A percentile compares a stretch with the other conserved stretches of the same genome.
These are phyloP conservation scores for Pangasius larnaudii DNA, from an alignment of 2,797 vertebrate species.

Conservation along the genomic window DNA sequence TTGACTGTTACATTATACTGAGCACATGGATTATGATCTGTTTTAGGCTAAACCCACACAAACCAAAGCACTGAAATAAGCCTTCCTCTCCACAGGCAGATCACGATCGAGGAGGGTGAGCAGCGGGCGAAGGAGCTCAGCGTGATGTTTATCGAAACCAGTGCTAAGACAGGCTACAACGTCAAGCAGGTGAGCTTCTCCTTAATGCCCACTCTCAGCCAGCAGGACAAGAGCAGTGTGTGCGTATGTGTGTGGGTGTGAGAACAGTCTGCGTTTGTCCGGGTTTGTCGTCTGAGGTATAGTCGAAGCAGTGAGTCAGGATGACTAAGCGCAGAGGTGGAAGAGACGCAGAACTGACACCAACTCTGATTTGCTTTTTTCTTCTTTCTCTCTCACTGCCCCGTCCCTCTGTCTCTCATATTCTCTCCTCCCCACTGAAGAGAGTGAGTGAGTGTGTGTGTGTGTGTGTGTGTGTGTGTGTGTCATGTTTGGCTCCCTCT, in stretches of 20 bases:
- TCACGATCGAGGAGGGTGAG: conserved; percentile 91
- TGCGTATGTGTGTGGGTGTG: conserved; percentile 21
- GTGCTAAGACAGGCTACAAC: conserved; percentile 91
- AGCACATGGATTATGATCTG: neutral
- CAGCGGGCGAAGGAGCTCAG: conserved; percentile 90
- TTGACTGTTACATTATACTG: neutral
- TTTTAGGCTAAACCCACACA: conserved; percentile 1
- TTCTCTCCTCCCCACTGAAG: neutral
- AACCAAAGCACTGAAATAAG: conserved; percentile 6
- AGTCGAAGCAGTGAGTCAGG: conserved; percentile 49
- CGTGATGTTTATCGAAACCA: conserved; percentile 95
- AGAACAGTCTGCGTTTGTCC: conserved; percentile 17
- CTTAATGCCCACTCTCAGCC: conserved; percentile 17
- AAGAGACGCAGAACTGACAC: conserved; percentile 38
- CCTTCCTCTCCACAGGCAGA: conserved; percentile 76
- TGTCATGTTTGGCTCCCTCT: conserved; percentile 16
- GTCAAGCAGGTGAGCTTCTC: conserved; percentile 86
- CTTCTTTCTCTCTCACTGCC: neutral
- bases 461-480: neutral
- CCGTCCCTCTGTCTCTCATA: conserved; percentile 8
- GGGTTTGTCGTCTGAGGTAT: conserved; percentile 39
- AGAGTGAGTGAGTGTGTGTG: neutral
- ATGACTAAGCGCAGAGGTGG: conserved; percentile 49
- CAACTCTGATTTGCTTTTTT: neutral
- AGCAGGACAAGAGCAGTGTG: conserved; percentile 1